phyloP scores from a whole-genome alignment of 2,888 invertebrate species.

The Nomada fabriciana region DNA sequence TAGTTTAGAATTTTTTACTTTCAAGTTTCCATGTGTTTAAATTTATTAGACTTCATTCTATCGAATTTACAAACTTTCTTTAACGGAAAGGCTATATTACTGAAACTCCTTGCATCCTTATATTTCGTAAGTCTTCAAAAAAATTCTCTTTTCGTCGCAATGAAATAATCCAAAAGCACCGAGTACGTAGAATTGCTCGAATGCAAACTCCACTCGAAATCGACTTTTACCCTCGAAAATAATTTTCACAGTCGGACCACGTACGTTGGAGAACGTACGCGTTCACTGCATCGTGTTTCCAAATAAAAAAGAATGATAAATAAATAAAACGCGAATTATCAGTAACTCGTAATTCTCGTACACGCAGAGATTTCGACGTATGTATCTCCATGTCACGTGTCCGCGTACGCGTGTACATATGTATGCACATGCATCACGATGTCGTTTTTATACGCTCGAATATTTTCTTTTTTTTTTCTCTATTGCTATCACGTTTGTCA shows the following conservation, averaged over 20 bases:
- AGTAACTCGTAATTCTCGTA: background rate
- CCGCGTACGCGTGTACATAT: slow-evolving; percentile 42
- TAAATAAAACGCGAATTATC: background rate
- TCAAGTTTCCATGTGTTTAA: background rate
- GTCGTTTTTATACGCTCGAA: slow-evolving; percentile 69
- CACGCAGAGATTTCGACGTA: background rate
- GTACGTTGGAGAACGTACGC: slow-evolving; percentile 10
- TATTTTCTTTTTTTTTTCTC: slow-evolving; percentile 52
- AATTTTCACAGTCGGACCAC: background rate
- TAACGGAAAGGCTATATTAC: too few species aligned
- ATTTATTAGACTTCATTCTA: background rate
- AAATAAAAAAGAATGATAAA: slow-evolving; percentile 3
- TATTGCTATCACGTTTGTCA: slow-evolving; percentile 67
- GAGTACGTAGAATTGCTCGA: too few species aligned
- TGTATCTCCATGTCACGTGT: slow-evolving; percentile 21
- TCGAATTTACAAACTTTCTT: background rate
- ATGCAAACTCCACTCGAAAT: too few species aligned
- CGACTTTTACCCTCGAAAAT: background rate
- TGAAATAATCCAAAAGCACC: too few species aligned
- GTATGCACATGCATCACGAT: slow-evolving; percentile 68
- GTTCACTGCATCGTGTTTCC: slow-evolving; percentile 2
- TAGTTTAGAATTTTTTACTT: background rate
- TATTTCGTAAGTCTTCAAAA: too few species aligned
- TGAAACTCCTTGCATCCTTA: too few species aligned
- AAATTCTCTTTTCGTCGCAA: too few species aligned